A percentile compares a stretch with the other conserved stretches of the same genome.
Evolutionary conservation across 2,888 invertebrate genomes (phyloP).

Genomic region (Drosophila nigricruria): DNA sequence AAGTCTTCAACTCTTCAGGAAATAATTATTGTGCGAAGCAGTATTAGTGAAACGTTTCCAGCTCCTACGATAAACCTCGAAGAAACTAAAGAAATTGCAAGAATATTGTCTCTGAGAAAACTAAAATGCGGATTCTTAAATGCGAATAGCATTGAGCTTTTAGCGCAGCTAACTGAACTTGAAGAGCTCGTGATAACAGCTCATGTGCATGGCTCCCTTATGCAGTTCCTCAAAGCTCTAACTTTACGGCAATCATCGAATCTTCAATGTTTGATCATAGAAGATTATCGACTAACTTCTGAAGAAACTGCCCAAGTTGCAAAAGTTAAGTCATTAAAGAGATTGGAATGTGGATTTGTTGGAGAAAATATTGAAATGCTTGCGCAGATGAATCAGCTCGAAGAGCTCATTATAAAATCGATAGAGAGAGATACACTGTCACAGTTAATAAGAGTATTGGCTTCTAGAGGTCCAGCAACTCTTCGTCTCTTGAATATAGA

Average conservation of each 20-base stretch:
- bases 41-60: too few relatives aligned
- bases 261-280: neutral
- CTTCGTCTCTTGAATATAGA: neutral
- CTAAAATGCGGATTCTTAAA: conserved; percentile 4
- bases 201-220: neutral
- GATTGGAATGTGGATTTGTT: neutral
- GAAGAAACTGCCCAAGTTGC: neutral
- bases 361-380: neutral
- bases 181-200: conserved; percentile 1
- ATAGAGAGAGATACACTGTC: neutral
- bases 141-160: neutral
- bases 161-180: neutral
- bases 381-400: neutral
- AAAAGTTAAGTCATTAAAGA: neutral
- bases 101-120: neutral
- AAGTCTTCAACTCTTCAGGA: neutral
- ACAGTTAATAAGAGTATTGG: neutral
- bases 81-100: neutral
- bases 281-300: neutral
- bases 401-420: neutral
- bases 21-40: neutral
- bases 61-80: neutral
- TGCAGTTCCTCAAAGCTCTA: neutral
- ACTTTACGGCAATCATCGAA: neutral
- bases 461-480: neutral